Conservation (phyloP, 2,888 invertebrate genomes). For the Sinelater perroti region DNA sequence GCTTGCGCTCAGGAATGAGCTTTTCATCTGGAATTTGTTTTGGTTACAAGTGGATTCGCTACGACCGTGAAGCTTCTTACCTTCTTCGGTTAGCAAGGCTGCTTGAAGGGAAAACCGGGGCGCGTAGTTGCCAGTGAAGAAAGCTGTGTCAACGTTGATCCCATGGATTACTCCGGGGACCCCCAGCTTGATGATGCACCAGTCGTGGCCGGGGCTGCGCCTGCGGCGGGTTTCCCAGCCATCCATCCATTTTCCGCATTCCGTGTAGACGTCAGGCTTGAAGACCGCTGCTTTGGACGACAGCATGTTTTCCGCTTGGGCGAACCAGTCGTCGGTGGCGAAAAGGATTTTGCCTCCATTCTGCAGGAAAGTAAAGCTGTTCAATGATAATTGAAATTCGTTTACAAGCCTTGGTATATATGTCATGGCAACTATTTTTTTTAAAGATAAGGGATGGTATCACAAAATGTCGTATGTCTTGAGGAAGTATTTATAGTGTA, state of each 20-base stretch:
- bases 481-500: too few relatives aligned
- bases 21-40: slow-evolving; percentile 62
- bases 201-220: slow-evolving; percentile 69
- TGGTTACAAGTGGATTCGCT: too few relatives aligned
- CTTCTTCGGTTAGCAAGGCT: slow-evolving; percentile 63
- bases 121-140: slow-evolving; percentile 71
- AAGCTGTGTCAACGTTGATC: slow-evolving; percentile 68
- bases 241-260: slow-evolving; percentile 75
- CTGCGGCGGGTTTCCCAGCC: slow-evolving; percentile 74
- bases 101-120: slow-evolving; percentile 71
- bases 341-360: slow-evolving; percentile 68
- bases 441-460: too few relatives aligned
- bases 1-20: slow-evolving; percentile 60
- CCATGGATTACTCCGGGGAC: slow-evolving; percentile 66
- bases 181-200: slow-evolving; percentile 68
- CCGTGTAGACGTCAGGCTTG: slow-evolving; percentile 67
- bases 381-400: neutral
- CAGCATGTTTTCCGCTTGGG: slow-evolving; percentile 68
- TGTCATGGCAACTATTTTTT: too few relatives aligned
- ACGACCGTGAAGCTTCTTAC: too few relatives aligned
- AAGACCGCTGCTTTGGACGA: slow-evolving; percentile 66
- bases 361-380: slow-evolving; percentile 52
- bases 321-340: slow-evolving; percentile 72
- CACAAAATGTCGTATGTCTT: too few relatives aligned
- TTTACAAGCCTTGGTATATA: too few relatives aligned